Evolutionary conservation across 53 echinoderm and acorn worm species (phyloP).

Genomic region (Holothuria leucospilota): DNA sequence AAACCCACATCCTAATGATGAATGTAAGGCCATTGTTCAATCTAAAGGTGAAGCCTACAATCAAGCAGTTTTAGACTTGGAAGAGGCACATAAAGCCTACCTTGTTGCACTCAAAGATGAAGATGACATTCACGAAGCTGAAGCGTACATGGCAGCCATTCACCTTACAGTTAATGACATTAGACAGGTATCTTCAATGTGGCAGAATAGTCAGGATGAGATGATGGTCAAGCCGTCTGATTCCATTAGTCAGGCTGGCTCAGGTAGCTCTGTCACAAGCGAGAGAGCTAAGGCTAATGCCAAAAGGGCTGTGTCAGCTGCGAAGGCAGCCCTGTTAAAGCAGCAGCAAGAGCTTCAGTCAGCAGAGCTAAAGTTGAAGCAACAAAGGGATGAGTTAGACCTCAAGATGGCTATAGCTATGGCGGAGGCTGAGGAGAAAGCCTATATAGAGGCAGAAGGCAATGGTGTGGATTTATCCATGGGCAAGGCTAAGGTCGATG

Average conservation of each 20-base stretch:
- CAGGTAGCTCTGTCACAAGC: not conserved
- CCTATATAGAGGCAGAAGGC: not conserved
- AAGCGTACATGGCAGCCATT: too few species aligned
- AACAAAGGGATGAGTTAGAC: slow-evolving; percentile 31
- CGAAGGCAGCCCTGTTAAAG: slow-evolving; percentile 29
- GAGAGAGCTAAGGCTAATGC: not conserved
- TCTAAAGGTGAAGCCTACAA: not conserved
- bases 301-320: slow-evolving; percentile 22
- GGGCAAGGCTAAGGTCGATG: not conserved
- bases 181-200: too few species aligned
- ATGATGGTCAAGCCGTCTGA: not conserved
- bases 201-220: not conserved
- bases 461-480: too few species aligned
- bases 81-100: too few species aligned
- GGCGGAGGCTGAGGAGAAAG: slow-evolving; percentile 43
- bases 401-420: slow-evolving; percentile 36
- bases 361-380: slow-evolving; percentile 35
- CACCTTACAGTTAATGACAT: too few species aligned
- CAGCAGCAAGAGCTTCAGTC: not conserved
- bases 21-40: not conserved
- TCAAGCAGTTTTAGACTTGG: not conserved
- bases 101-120: too few species aligned
- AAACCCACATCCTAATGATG: too few species aligned
- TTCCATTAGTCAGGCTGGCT: not conserved
- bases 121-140: too few species aligned